Evolutionary conservation across 2,888 invertebrate genomes (phyloP).

Genomic region (Agonopterix arenella): DNA sequence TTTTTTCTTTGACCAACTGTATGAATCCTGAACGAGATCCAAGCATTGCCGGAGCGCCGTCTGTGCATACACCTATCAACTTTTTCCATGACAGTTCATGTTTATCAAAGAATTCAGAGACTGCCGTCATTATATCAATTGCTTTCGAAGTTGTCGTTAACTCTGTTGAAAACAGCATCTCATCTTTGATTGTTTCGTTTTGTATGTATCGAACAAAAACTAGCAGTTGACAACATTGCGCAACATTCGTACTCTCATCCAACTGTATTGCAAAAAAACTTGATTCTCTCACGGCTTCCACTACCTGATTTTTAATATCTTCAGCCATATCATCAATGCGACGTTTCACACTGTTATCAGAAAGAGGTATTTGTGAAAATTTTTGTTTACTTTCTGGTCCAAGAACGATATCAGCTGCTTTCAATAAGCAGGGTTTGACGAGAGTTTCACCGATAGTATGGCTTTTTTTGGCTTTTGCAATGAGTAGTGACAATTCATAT

Average conservation of each 20-base stretch:
- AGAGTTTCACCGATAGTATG: slow-evolving; percentile 16
- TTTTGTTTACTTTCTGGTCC: not conserved
- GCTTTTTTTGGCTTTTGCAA: slow-evolving; percentile 14
- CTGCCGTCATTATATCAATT: not conserved
- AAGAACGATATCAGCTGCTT: slow-evolving; percentile 12
- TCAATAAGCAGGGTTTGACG: slow-evolving; percentile 17
- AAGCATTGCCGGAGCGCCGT: slow-evolving; percentile 22
- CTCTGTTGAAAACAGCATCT: not conserved
- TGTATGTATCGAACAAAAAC: slow-evolving; percentile 19
- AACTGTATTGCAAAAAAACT: slow-evolving; percentile 17
- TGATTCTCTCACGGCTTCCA: slow-evolving; percentile 11
- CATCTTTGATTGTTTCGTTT: not conserved
- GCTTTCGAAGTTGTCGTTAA: not conserved
- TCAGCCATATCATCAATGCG: not conserved
- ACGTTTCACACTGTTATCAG: not conserved
- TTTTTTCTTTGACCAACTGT: slow-evolving; percentile 4
- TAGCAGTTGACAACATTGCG: slow-evolving; percentile 19
- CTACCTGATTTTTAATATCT: not conserved
- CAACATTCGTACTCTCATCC: slow-evolving; percentile 19
- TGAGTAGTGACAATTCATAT: not conserved
- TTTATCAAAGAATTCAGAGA: not conserved
- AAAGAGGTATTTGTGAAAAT: not conserved
- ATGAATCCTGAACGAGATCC: slow-evolving; percentile 19
- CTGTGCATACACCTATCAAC: slow-evolving; percentile 19
- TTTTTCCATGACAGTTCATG: slow-evolving; percentile 16